phyloP scores from a whole-genome alignment of 2,888 invertebrate species.

The Zygaena filipendulae region DNA sequence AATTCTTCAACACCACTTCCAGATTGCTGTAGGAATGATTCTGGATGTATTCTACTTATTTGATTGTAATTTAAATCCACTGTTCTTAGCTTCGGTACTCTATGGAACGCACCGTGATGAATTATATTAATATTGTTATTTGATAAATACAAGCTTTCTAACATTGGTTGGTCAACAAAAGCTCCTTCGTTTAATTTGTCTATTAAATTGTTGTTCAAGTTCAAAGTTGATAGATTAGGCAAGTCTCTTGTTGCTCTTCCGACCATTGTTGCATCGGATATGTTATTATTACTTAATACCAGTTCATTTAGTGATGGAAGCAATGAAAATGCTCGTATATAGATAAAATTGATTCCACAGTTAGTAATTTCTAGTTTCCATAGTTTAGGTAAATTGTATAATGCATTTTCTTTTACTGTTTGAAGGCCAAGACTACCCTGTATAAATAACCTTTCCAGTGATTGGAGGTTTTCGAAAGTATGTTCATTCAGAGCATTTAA shows the following conservation, averaged over 20 bases:
- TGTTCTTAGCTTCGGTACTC: constrained; percentile 76
- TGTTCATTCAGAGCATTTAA: constrained; percentile 74
- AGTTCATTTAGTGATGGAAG: constrained; percentile 78
- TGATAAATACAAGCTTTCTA: constrained; percentile 75
- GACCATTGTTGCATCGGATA: constrained; percentile 83
- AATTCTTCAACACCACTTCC: constrained; percentile 82
- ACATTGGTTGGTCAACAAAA: constrained; percentile 79
- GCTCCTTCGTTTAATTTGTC: constrained; percentile 79
- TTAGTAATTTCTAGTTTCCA: constrained; percentile 78
- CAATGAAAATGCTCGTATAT: constrained; percentile 78
- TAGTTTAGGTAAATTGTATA: constrained; percentile 76
- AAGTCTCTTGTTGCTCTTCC: constrained; percentile 82
- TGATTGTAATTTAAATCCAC: constrained; percentile 83
- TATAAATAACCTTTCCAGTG: constrained; percentile 79
- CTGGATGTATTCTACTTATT: constrained; percentile 81
- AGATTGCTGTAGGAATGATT: constrained; percentile 81
- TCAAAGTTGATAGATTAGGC: constrained; percentile 74
- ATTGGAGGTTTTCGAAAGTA: constrained; percentile 77
- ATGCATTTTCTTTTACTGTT: constrained; percentile 77
- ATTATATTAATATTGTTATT: constrained; percentile 80
- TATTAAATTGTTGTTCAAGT: constrained; percentile 78
- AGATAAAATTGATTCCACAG: constrained; percentile 81
- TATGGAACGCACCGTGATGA: constrained; percentile 83
- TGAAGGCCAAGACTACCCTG: constrained; percentile 75
- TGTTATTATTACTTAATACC: constrained; percentile 76